These are phyloP conservation scores for Peromyscus nudipes DNA, from an alignment of 2,797 vertebrate genomes.

Conservation along the genomic window DNA sequence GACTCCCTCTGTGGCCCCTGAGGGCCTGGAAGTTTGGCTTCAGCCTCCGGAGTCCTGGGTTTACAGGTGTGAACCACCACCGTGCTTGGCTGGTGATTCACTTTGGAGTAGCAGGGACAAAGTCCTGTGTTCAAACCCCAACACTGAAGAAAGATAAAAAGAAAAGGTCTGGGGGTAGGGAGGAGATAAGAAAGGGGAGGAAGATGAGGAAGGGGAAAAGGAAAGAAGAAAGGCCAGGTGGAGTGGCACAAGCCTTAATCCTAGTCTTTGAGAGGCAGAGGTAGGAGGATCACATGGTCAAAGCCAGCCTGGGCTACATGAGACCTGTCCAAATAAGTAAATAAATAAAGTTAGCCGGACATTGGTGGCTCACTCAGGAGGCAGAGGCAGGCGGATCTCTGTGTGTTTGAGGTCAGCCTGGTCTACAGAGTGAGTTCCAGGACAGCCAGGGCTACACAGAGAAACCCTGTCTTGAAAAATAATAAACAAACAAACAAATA, in stretches of 20 bases:
- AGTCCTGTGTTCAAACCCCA: too few relatives aligned
- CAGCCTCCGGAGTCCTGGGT: too few relatives aligned
- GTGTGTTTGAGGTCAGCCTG: background rate
- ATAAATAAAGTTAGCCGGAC: background rate
- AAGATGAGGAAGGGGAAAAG: background rate
- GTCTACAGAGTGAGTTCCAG: background rate
- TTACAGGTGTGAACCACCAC: too few relatives aligned
- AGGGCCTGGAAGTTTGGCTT: background rate
- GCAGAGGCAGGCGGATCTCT: background rate
- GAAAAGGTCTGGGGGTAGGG: too few relatives aligned
- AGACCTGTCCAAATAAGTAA: background rate
- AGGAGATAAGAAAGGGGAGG: background rate
- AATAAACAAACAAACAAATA: too few relatives aligned
- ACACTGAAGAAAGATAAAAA: background rate
- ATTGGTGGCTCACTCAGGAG: background rate
- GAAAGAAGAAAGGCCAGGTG: background rate
- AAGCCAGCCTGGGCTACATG: background rate
- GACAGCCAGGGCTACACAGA: background rate
- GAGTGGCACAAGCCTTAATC: background rate
- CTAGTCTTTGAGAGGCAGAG: background rate
- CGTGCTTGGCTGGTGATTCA: too few relatives aligned
- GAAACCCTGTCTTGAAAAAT: background rate
- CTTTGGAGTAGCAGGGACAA: background rate
- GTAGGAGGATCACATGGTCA: background rate
- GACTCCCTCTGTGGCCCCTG: background rate